phyloP scores from a whole-genome alignment of 2,113 vertebrate genomes.

The Cacatua alba region DNA sequence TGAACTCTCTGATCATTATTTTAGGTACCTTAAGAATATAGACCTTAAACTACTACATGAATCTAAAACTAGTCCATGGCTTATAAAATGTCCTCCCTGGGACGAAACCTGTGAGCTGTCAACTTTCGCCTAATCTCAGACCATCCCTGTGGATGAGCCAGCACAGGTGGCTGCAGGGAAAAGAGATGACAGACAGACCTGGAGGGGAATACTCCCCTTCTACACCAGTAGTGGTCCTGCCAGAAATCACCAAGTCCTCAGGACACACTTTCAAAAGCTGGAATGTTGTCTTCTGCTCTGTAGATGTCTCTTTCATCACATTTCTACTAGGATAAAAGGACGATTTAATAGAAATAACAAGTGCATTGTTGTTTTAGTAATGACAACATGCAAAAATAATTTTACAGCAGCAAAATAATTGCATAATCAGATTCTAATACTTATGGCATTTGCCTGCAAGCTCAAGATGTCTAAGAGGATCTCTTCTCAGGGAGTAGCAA shows the following conservation, averaged over 20 bases:
- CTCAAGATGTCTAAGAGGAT: background rate
- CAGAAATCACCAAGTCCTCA: background rate
- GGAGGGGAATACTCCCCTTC: background rate
- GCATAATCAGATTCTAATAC: background rate
- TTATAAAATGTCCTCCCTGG: background rate
- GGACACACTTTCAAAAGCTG: background rate
- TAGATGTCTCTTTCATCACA: background rate
- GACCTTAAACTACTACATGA: background rate
- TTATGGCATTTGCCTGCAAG: background rate
- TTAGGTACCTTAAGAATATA: background rate
- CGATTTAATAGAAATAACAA: background rate
- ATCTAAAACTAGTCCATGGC: background rate
- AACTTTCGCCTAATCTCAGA: background rate
- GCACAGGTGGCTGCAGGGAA: accelerated
- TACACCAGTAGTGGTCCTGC: background rate
- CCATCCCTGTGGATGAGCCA: background rate
- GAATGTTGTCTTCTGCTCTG: background rate
- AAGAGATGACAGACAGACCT: background rate
- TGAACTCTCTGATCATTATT: background rate
- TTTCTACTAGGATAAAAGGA: background rate
- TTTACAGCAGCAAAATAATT: background rate
- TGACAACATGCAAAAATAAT: background rate
- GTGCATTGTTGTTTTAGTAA: background rate
- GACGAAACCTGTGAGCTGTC: background rate
- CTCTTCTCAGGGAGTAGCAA: background rate